Base-by-base conservation (phyloP, 2,888 invertebrate species). In the Sceliomorpha sp. region DNA sequence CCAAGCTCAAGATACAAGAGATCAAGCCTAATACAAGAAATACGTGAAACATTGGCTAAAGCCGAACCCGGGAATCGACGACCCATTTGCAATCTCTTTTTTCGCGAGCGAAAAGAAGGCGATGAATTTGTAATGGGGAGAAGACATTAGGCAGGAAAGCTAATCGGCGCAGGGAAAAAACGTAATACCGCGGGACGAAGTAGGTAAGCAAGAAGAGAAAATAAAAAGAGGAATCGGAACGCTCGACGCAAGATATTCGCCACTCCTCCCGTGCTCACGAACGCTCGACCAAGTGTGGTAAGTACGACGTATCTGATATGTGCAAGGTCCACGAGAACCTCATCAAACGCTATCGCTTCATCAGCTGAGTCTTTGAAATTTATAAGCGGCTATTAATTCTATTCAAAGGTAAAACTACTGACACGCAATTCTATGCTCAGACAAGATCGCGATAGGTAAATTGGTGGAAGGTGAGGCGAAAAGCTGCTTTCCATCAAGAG, bases 351-450 rank as follows among this genome's bases (percentile, higher is more conserved):
- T 68, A 72, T 59, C 51, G 51, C 44, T 68, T 60, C 42, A 68
- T 63, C 59, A 40, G 47, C 10, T 29, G 56, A 48, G 24, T 56
- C 51, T 55, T 70, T 63, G 56, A 56, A 70, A 74, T 75, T 74
- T 70, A 73, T 66, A 62, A 62, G 53, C 55, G 55, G 45, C 67
- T 67, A 73, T 73, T 70, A 73, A 73, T 73, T 73, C 67, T 39
- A 55, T 67, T 67, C 42, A 50, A 42, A 48, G 60, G 53, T 45
- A 58, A 47, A 62, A 70, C 53, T 34, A 62, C 53, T 42, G 66
- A 60, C 70, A 63, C 55, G 70, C 69, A 67, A 72, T 69, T 62
- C 48, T 56, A 45, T 34, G 29, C 17, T 17, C 34, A 32, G 62
- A 55, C 53, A 55, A 55, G 39, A 62, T 62, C 62, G 27, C 53